A percentile compares a stretch with the other conserved stretches of the same genome.
Evolutionary conservation across 53 echinoderm and acorn worm genomes (phyloP).

Genomic region (Apostichopus leukothele): DNA sequence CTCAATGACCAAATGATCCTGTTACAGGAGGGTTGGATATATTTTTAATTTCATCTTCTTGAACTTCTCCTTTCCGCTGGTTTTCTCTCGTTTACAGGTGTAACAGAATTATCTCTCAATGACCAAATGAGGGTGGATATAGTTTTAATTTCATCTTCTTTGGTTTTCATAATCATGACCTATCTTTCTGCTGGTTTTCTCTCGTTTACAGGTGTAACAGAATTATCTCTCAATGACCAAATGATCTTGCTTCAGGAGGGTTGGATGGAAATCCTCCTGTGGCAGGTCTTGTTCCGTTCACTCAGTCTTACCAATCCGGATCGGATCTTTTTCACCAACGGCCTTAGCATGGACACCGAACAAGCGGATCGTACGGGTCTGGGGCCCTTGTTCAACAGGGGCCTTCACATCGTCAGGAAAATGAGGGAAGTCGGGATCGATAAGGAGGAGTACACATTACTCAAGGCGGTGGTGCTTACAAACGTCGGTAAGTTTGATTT

Average conservation of each 20-base stretch:
- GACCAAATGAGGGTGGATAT: constrained; percentile 71
- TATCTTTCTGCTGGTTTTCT: not conserved
- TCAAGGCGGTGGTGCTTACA: constrained; percentile 76
- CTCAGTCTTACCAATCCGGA: constrained; percentile 63
- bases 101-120: constrained; percentile 69
- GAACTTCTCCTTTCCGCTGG: not conserved
- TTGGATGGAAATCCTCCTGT: constrained; percentile 91
- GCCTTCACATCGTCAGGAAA: constrained; percentile 59
- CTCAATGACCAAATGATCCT: constrained; percentile 85
- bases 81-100: constrained; percentile 52
- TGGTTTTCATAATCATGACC: not conserved
- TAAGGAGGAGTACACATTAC: constrained; percentile 74
- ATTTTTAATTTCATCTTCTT: not conserved
- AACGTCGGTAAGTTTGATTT: constrained; percentile 65
- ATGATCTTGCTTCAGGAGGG: constrained; percentile 85
- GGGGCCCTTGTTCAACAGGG: constrained; percentile 55
- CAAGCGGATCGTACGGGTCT: constrained; percentile 64
- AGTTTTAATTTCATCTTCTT: not conserved
- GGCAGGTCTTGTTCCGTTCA: constrained; percentile 80
- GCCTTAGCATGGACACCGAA: constrained; percentile 68
- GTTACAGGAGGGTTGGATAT: constrained; percentile 83
- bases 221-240: constrained; percentile 78
- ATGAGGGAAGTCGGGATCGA: constrained; percentile 72
- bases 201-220: constrained; percentile 62
- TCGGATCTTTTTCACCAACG: constrained; percentile 77